Percentiles rank a stretch among this genome's conserved stretches.
Conservation (phyloP, 2,113 vertebrate genomes). For the Etheostoma cragini region DNA sequence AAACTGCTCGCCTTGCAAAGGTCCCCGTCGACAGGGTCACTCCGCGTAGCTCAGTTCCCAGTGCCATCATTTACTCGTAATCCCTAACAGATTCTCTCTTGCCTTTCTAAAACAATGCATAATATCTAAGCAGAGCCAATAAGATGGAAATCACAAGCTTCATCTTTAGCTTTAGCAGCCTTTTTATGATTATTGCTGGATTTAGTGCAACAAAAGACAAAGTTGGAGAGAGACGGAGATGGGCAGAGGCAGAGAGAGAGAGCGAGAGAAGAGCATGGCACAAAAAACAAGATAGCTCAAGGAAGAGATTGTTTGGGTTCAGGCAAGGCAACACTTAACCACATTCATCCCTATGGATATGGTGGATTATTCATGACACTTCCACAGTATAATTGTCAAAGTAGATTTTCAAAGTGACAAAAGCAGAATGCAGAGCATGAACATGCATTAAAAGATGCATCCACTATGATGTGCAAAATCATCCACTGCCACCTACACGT, state of each 20-base stretch:
- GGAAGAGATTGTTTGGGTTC: constrained; percentile 36
- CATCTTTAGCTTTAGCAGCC: constrained; percentile 21
- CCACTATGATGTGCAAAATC: constrained; percentile 2
- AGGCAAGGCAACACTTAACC: constrained; percentile 43
- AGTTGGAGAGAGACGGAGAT: neutral
- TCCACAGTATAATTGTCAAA: constrained; percentile 49
- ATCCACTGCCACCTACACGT: constrained; percentile 3
- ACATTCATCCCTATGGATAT: constrained; percentile 41
- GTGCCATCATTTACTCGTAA: constrained; percentile 59
- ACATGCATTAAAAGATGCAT: neutral
- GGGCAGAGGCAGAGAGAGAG: neutral
- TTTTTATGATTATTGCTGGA: constrained; percentile 38
- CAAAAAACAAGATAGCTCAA: constrained; percentile 5
- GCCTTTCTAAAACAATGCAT: constrained; percentile 33
- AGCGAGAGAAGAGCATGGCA: neutral
- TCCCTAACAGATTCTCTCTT: constrained; percentile 45
- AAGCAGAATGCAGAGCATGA: constrained; percentile 6
- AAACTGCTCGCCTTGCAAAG: constrained; percentile 65
- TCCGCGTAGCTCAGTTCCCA: constrained; percentile 66
- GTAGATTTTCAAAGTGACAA: constrained; percentile 43
- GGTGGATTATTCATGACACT: constrained; percentile 52
- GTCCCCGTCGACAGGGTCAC: constrained; percentile 58
- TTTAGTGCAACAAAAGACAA: constrained; percentile 28
- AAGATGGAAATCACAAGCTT: constrained; percentile 27
- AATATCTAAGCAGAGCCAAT: constrained; percentile 24